A percentile compares a stretch with the other conserved stretches of the same genome.
phyloP scores from a whole-genome alignment of 2,888 invertebrate species.

The Candidula unifasciata region DNA sequence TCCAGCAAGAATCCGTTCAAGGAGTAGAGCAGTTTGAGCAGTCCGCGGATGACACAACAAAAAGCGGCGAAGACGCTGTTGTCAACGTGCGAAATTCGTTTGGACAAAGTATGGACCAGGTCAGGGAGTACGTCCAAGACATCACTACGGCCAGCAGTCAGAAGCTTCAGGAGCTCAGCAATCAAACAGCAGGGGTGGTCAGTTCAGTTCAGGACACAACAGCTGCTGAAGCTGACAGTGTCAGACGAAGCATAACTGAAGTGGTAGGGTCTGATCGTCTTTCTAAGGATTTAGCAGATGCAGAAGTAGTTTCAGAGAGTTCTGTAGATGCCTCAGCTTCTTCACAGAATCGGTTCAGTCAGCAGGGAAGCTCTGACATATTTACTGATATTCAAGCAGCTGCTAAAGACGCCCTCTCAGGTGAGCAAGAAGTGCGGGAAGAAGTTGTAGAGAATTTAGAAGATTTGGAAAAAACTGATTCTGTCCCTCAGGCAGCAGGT shows the following conservation, averaged over 20 bases:
- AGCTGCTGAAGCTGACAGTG: constrained; percentile 1
- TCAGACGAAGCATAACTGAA: neutral
- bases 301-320: neutral
- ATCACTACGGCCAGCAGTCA: neutral
- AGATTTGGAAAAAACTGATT: neutral
- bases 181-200: neutral
- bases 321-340: neutral
- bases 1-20: neutral
- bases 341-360: neutral
- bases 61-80: neutral
- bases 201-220: neutral
- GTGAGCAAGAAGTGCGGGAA: constrained; percentile 17
- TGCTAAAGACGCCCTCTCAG: constrained; percentile 22
- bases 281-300: constrained; percentile 2
- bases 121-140: neutral
- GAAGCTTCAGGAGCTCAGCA: neutral
- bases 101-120: neutral
- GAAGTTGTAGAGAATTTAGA: constrained; percentile 17
- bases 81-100: neutral
- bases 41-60: neutral
- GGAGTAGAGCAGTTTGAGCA: neutral
- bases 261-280: neutral
- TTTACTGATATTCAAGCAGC: constrained; percentile 3
- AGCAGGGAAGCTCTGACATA: neutral
- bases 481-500: neutral